Evolutionary conservation across 2,113 vertebrate genomes (phyloP).

Genomic region (Turnix velox): DNA sequence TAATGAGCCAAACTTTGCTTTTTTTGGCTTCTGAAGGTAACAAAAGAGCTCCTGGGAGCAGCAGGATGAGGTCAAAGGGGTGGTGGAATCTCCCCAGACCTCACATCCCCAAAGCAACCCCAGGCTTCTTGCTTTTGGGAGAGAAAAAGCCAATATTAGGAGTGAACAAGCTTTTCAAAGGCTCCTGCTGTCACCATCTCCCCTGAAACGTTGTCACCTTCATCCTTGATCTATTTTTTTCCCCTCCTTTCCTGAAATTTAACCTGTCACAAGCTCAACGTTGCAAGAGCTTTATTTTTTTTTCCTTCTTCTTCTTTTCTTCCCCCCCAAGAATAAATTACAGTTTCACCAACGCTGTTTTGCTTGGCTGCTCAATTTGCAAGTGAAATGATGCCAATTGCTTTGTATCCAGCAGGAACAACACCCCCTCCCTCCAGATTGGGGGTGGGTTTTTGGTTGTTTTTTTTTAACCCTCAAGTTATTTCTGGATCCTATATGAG

Average conservation of each 20-base stretch:
- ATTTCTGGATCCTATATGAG: neutral
- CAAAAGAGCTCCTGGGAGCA: rapidly evolving
- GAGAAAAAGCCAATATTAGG: neutral
- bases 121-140: neutral
- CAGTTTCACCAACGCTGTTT: slow-evolving; percentile 54
- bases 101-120: neutral
- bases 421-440: neutral
- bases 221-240: slow-evolving; percentile 41
- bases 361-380: slow-evolving; percentile 61
- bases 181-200: neutral
- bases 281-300: slow-evolving; percentile 42
- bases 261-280: slow-evolving; percentile 19
- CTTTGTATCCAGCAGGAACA: slow-evolving; percentile 37
- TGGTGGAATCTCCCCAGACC: neutral
- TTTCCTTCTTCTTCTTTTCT: too few relatives aligned
- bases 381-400: slow-evolving; percentile 62
- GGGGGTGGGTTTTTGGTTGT: neutral
- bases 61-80: neutral
- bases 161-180: neutral
- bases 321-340: slow-evolving; percentile 63
- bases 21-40: neutral
- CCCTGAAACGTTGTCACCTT: slow-evolving; percentile 43
- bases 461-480: slow-evolving; percentile 28
- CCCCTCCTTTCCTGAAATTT: slow-evolving; percentile 30
- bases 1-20: neutral